Evolutionary conservation across 2,888 invertebrate genomes (phyloP).

Genomic region (Esperia sulphurella): DNA sequence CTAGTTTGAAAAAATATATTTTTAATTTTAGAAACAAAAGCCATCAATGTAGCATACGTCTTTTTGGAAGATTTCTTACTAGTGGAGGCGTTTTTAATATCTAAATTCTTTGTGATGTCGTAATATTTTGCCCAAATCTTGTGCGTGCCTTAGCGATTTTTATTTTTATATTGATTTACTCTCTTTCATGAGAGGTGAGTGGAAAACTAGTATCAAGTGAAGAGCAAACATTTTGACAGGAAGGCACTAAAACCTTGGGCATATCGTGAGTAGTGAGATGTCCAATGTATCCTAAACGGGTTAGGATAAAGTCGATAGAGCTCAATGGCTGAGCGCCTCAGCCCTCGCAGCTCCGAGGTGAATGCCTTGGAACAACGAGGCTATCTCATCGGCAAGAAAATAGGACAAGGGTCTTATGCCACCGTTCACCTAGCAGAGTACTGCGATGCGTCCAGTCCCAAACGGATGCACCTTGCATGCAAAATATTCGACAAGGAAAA

Average conservation of each 20-base stretch:
- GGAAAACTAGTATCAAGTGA: conserved; percentile 49
- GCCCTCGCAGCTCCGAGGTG: conserved; percentile 90
- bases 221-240: conserved; percentile 63
- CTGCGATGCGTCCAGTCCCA: conserved; percentile 84
- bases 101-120: conserved; percentile 79
- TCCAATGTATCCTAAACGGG: conserved; percentile 79
- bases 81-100: conserved; percentile 75
- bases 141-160: conserved; percentile 62
- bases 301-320: conserved; percentile 75
- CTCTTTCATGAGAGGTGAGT: conserved; percentile 68
- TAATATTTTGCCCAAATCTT: conserved; percentile 73
- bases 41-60: conserved; percentile 73
- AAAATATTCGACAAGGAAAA: conserved; percentile 95
- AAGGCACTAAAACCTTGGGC: conserved; percentile 59
- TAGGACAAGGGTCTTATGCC: conserved; percentile 95
- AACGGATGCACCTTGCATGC: conserved; percentile 88
- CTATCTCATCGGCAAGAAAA: conserved; percentile 90
- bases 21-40: conserved; percentile 75
- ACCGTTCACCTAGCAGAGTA: conserved; percentile 93
- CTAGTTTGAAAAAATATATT: conserved; percentile 42
- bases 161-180: conserved; percentile 49
- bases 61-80: conserved; percentile 71
- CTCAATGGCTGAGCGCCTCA: conserved; percentile 85
- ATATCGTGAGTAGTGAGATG: conserved; percentile 70
- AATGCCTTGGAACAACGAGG: conserved; percentile 91